Conservation (phyloP, 2,113 vertebrate species). For the Corythornis cristatus region DNA sequence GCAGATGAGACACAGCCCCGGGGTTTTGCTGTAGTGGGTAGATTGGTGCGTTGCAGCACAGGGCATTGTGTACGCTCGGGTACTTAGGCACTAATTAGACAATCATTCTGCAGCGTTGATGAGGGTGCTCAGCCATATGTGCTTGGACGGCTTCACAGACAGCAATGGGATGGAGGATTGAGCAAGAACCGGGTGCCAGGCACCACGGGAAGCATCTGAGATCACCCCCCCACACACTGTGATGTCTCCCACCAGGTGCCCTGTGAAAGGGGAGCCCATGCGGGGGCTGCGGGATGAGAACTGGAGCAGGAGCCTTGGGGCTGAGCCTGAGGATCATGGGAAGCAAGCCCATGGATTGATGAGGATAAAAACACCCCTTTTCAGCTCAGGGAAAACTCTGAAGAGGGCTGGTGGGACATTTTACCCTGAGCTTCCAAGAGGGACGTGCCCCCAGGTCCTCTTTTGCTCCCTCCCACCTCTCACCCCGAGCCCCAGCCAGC, state of each 20-base stretch:
- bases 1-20: rapidly evolving
- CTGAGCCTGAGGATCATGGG: background rate
- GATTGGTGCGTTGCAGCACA: rapidly evolving
- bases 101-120: background rate
- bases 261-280: rapidly evolving
- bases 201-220: rapidly evolving
- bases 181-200: background rate
- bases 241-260: rapidly evolving
- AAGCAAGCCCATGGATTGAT: background rate
- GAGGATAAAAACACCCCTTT: background rate
- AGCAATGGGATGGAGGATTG: background rate
- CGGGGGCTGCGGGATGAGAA: background rate
- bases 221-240: rapidly evolving
- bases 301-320: rapidly evolving
- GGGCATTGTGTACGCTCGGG: rapidly evolving
- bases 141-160: background rate
- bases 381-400: background rate
- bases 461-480: background rate
- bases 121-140: background rate
- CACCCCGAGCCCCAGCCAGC: background rate
- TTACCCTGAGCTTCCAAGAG: background rate
- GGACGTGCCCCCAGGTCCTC: rapidly evolving
- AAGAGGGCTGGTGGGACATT: background rate
- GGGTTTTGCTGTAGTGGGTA: background rate
- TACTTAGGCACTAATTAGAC: background rate